Conservation (phyloP, 2,113 vertebrate species). For the Epinephelus cyanopodus region DNA sequence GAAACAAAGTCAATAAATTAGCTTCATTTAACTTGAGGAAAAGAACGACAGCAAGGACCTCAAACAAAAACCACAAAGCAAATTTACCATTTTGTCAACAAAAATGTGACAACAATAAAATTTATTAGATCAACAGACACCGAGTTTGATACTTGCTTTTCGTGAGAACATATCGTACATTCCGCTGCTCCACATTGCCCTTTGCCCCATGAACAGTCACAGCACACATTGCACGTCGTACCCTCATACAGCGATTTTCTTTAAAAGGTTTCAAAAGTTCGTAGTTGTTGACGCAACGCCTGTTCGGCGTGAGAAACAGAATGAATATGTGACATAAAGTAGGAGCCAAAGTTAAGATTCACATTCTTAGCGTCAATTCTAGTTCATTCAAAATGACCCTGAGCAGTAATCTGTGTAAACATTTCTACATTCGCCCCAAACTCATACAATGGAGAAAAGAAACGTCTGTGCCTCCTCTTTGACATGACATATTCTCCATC, state of each 20-base stretch:
- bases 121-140: slow-evolving; percentile 49
- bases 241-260: slow-evolving; percentile 27
- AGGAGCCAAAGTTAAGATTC: slow-evolving; percentile 44
- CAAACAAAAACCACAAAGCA: slow-evolving; percentile 7
- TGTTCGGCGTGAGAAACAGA: not conserved
- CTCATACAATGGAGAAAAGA: slow-evolving; percentile 38
- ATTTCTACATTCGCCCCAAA: slow-evolving; percentile 74
- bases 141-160: slow-evolving; percentile 12
- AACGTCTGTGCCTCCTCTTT: slow-evolving; percentile 32
- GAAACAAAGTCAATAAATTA: too few relatives aligned
- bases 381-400: slow-evolving; percentile 80
- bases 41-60: not conserved
- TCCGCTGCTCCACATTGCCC: slow-evolving; percentile 10
- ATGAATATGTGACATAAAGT: not conserved
- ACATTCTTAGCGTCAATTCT: slow-evolving; percentile 76
- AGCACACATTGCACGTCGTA: not conserved
- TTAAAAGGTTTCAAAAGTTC: not conserved
- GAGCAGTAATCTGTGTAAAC: slow-evolving; percentile 83
- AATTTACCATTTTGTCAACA: slow-evolving; percentile 35
- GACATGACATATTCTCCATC: slow-evolving; percentile 26
- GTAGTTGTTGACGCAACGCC: not conserved
- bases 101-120: slow-evolving; percentile 48
- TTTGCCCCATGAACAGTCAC: slow-evolving; percentile 28
- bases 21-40: not conserved
- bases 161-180: slow-evolving; percentile 34